phyloP scores from a whole-genome alignment of 2,888 invertebrate genomes.

The Molanna angustata region DNA sequence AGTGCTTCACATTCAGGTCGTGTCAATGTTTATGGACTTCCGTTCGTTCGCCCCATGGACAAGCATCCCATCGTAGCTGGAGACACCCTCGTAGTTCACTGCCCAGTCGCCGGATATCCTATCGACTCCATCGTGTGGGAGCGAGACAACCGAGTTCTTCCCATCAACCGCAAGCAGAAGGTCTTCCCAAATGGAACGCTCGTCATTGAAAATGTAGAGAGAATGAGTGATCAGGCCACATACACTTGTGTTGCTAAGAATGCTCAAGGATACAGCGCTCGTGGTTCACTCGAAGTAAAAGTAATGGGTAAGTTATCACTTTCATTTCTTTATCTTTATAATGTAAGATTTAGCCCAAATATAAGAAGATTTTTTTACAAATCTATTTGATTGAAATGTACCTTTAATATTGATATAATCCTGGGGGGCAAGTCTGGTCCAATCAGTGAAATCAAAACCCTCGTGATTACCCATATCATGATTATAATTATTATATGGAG shows the following conservation, averaged over 20 bases:
- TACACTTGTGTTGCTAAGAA: conserved; percentile 94
- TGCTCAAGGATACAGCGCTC: conserved; percentile 84
- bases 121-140: conserved; percentile 95
- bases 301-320: conserved; percentile 84
- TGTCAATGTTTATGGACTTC: conserved; percentile 86
- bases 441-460: too few relatives aligned
- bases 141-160: conserved; percentile 82
- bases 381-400: too few relatives aligned
- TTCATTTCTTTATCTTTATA: not conserved
- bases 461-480: too few relatives aligned
- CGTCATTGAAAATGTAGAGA: conserved; percentile 90
- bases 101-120: conserved; percentile 94
- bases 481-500: too few relatives aligned
- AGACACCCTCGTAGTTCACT: conserved; percentile 83
- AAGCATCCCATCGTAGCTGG: conserved; percentile 91
- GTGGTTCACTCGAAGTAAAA: conserved; percentile 87
- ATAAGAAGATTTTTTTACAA: too few relatives aligned
- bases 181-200: conserved; percentile 91
- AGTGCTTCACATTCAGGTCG: conserved; percentile 81
- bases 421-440: too few relatives aligned
- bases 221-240: conserved; percentile 87
- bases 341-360: too few relatives aligned
- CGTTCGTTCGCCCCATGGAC: conserved; percentile 88
- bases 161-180: conserved; percentile 92
- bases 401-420: too few relatives aligned